Percentiles rank a stretch among this genome's conserved stretches.
These are phyloP conservation scores for Sitta carolinensis DNA, from an alignment of 2,797 vertebrate species.

Conservation along the genomic window DNA sequence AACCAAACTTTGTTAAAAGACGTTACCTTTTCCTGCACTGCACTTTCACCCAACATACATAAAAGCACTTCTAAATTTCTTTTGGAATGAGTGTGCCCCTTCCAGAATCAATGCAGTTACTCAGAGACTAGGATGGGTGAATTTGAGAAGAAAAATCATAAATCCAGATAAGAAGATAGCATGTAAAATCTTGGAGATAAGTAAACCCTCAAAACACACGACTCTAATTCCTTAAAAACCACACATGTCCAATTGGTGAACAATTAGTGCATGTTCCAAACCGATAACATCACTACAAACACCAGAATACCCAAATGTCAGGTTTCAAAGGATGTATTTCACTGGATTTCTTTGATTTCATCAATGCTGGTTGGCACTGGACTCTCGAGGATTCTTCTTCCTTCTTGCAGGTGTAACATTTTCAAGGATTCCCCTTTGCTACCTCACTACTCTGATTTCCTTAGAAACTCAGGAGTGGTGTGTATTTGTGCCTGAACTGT, in stretches of 20 bases:
- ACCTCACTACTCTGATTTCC: background rate
- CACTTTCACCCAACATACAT: background rate
- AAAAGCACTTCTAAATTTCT: background rate
- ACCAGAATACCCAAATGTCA: background rate
- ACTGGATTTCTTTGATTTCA: background rate
- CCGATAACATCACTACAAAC: background rate
- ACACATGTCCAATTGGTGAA: background rate
- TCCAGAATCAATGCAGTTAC: background rate
- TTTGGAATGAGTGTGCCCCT: background rate
- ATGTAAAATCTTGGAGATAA: background rate
- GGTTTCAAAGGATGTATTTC: background rate
- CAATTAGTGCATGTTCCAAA: background rate
- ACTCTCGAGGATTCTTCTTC: background rate
- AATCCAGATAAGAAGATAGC: background rate
- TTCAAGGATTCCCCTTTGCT: background rate
- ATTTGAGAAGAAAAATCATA: background rate
- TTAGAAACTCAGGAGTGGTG: background rate
- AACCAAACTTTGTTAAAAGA: background rate
- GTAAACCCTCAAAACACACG: background rate
- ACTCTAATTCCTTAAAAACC: background rate
- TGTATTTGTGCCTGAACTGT: background rate
- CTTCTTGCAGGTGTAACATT: background rate
- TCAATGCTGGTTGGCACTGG: background rate
- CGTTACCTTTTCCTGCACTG: background rate
- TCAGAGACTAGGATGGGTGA: background rate